Evolutionary conservation across 37 sponge, comb jelly and placozoan species (phyloP).

Genomic region (Halichondria panicea): DNA sequence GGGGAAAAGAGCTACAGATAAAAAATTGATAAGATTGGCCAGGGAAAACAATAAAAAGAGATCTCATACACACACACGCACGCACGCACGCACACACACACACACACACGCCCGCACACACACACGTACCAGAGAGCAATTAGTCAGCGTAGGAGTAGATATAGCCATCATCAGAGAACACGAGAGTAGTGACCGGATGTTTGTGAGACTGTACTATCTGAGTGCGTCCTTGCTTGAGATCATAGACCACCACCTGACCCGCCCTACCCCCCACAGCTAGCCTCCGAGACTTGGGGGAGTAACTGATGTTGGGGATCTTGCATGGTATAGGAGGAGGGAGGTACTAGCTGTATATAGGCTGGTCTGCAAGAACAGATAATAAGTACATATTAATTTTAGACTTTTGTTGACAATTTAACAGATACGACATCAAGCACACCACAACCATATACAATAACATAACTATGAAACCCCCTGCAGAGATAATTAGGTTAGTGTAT

Average conservation of each 20-base stretch:
- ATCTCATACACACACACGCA: no score
- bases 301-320: slow-evolving; percentile 77
- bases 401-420: background rate
- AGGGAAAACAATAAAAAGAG: no score
- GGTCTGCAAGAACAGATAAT: background rate
- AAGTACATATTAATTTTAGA: background rate
- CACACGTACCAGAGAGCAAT: slow-evolving; percentile 78
- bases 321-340: no score
- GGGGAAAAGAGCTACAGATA: no score
- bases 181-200: slow-evolving; percentile 77
- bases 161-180: slow-evolving; percentile 89
- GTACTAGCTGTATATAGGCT: no score
- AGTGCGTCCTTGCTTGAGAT: slow-evolving; percentile 62
- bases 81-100: no score
- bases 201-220: slow-evolving; percentile 74
- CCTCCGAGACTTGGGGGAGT: slow-evolving; percentile 53
- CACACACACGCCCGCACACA: no score
- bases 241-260: slow-evolving; percentile 75
- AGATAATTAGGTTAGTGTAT: no score
- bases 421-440: no score
- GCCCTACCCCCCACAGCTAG: slow-evolving; percentile 82
- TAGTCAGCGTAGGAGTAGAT: slow-evolving; percentile 82
- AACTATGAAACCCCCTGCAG: no score
- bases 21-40: no score
- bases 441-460: no score